These are phyloP conservation scores for Amphiprion ocellaris DNA, from an alignment of 2,113 vertebrate genomes.

Conservation along the genomic window DNA sequence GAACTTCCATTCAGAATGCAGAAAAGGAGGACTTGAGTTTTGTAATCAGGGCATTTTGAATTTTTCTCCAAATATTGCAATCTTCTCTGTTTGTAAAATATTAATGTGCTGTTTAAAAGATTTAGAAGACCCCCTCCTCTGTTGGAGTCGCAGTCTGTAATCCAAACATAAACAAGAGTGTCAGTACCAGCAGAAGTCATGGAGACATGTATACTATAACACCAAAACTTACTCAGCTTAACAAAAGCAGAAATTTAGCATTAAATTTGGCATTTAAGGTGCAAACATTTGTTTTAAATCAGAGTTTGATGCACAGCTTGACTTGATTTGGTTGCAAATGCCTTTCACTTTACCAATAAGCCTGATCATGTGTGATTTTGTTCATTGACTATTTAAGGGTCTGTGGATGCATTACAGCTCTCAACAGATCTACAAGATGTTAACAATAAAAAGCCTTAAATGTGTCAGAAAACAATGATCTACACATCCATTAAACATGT, in stretches of 20 bases:
- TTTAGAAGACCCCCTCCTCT: slow-evolving; percentile 30
- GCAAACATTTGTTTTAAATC: background rate
- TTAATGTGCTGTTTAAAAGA: slow-evolving; percentile 53
- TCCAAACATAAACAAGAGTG: slow-evolving; percentile 25
- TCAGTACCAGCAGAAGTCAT: slow-evolving; percentile 13
- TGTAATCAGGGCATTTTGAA: slow-evolving; percentile 13
- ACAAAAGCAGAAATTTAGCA: background rate
- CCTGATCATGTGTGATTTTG: background rate
- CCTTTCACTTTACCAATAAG: background rate
- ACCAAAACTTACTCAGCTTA: background rate
- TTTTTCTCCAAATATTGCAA: slow-evolving; percentile 29
- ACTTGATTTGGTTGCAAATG: background rate
- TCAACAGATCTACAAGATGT: background rate
- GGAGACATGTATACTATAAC: background rate
- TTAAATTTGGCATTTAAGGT: background rate
- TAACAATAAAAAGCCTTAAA: background rate
- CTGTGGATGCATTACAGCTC: background rate
- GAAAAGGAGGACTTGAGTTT: background rate
- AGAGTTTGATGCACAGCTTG: background rate
- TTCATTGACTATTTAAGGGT: background rate
- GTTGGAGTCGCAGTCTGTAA: slow-evolving; percentile 10
- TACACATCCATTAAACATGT: too few species aligned
- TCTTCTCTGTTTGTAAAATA: slow-evolving; percentile 32
- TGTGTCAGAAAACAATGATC: background rate
- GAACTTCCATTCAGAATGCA: background rate